Percentiles rank a stretch among this genome's conserved stretches.
These are phyloP conservation scores for Phorcus lineatus DNA, from an alignment of 2,888 invertebrate species.

Conservation along the genomic window DNA sequence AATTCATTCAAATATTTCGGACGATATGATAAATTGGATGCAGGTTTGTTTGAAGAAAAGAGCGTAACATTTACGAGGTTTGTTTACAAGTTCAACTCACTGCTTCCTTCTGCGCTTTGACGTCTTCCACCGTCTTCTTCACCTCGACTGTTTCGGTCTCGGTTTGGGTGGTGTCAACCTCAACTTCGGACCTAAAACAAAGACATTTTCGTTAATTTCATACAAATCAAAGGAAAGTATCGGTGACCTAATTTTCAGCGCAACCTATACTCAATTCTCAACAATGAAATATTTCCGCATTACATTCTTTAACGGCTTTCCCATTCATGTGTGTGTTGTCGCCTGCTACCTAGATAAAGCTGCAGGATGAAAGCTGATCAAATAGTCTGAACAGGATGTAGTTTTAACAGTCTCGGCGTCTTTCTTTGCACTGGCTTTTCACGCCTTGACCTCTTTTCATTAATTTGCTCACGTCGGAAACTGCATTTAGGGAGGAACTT, in stretches of 20 bases:
- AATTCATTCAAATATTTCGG: no score
- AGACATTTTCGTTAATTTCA: not conserved
- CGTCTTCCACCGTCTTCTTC: slow-evolving; percentile 63
- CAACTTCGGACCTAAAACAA: slow-evolving; percentile 55
- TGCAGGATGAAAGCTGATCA: not conserved
- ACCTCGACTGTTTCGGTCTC: slow-evolving; percentile 53
- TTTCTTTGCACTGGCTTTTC: not conserved
- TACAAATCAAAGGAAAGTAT: not conserved
- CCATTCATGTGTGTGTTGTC: not conserved
- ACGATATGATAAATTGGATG: no score
- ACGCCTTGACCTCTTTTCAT: slow-evolving; percentile 13
- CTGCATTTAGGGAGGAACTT: no score
- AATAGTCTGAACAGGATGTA: slow-evolving; percentile 6
- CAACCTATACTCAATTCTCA: not conserved
- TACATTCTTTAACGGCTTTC: not conserved
- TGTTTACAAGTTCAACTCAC: slow-evolving; percentile 27
- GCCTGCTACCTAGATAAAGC: not conserved
- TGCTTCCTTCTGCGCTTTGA: slow-evolving; percentile 47
- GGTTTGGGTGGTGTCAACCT: slow-evolving; percentile 49
- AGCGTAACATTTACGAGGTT: not conserved
- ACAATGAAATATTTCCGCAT: not conserved
- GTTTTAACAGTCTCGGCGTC: not conserved
- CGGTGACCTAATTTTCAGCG: not conserved
- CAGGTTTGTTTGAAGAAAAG: not conserved
- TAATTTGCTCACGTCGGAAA: not conserved